Evolutionary conservation across 2,797 vertebrate genomes (phyloP), one percentile per base, ranked within the genome.

Genomic region (Knipowitschia caucasica): DNA sequence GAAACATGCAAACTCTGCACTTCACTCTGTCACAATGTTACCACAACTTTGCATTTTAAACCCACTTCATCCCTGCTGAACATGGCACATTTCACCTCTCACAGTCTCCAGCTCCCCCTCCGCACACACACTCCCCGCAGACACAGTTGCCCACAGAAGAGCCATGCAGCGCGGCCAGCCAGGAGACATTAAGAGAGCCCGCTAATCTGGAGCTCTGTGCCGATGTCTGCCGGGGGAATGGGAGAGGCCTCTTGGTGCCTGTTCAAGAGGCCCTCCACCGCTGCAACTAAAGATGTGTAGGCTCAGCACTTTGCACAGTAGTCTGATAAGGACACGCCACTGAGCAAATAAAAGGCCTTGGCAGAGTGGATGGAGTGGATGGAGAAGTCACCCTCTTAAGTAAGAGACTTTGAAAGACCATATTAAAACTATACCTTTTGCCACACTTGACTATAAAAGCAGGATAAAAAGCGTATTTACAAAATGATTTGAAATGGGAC

Each of bases 101-200:
- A n/a, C n/a, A n/a, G n/a, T n/a, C n/a, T n/a, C n/a, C n/a, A n/a
- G n/a, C n/a, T n/a, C n/a, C n/a, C n/a, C n/a, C n/a, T n/a, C n/a
- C n/a, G n/a, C n/a, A n/a, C n/a, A n/a, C n/a, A n/a, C n/a, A n/a
- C n/a, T n/a, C n/a, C n/a, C n/a, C n/a, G n/a, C n/a, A n/a, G n/a
- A n/a, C n/a, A n/a, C 17, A 9, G 74, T 69, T 69, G 81, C 84
- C 84, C 81, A 86, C 81, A 86, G 79, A 88, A 88, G 85, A 86
- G 81, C 84, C 82, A 83, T 89, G 81, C 21, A 81, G 80, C 67
- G 74, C 75, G 52, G 50, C 73, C 75, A 73, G 65, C 73, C 66
- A 81, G 81, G 83, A 86, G 78, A 84, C 81, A 72, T 80, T 81
- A 87, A 86, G 80, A 85, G 86, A 89, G 82, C 69, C 74, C 73